phyloP scores from a whole-genome alignment of 2,113 vertebrate species.

The Taurulus bubalis region DNA sequence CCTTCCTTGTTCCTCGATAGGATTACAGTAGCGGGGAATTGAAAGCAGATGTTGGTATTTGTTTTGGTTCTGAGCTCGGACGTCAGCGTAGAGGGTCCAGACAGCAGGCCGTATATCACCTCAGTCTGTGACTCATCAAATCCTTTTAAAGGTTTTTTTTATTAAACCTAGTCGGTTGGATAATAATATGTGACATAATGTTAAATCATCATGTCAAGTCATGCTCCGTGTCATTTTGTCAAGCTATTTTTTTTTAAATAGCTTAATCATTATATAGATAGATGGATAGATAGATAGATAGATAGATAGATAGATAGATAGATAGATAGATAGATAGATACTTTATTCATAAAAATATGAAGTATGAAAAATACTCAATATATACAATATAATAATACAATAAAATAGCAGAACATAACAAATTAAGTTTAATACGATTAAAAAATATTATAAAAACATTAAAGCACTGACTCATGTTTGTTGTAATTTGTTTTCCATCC shows the following conservation, averaged over 20 bases:
- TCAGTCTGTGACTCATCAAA: constrained; percentile 36
- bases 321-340: no score
- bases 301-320: no score
- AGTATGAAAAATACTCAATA: no score
- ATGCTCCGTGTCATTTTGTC: background rate
- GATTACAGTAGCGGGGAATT: constrained; percentile 44
- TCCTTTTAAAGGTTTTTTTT: background rate
- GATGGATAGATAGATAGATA: no score
- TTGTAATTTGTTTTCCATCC: background rate
- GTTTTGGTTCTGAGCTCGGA: constrained; percentile 54
- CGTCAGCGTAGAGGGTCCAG: constrained; percentile 30
- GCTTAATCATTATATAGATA: no score
- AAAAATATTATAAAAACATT: background rate
- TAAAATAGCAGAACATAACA: no score
- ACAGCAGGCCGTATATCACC: constrained; percentile 21
- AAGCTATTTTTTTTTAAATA: background rate
- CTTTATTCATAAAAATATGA: no score
- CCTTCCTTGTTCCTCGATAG: constrained; percentile 21
- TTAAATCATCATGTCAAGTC: constrained; percentile 2
- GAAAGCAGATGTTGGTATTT: constrained; percentile 67
- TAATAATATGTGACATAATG: background rate
- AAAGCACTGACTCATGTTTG: background rate
- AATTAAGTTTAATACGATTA: no score
- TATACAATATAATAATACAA: no score
- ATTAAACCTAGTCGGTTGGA: background rate